Base-by-base conservation (phyloP, 2,888 invertebrate species). In the Cotesia congregata region DNA sequence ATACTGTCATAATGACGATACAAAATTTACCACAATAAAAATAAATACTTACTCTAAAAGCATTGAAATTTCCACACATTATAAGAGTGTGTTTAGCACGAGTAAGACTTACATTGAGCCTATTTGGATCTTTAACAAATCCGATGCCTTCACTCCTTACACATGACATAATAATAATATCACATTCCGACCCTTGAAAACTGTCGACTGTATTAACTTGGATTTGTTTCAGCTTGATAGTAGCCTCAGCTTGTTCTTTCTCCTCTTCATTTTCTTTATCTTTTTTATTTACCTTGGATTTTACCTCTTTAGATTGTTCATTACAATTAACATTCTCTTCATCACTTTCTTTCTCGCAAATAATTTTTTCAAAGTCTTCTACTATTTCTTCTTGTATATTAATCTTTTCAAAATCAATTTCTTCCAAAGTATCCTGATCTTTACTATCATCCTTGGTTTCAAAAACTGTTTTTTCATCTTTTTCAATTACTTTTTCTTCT, bases 131-230 rank as follows among this genome's bases (percentile, higher is more conserved):
- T 0, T 92, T 90, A 64, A 97, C 90, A 90, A 97, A 97, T 82
- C 95, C 95, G 74, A 95, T 92, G 15, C 93, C 93, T 15, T 91
- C 91, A 67, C 94, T 94, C 80, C 96, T 92, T 1, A 96, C 96
- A 89, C 95, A 94, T 0, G 96, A 96, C 82, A 97, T 92, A 77
- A 97, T 92, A 77, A 97, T 93, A 62, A 97, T 92, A 89, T 97
- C 96, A 78, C 94, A 93, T 91, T 97, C 96, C 86, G 95, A 93
- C 0, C 97, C 97, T 90, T 97, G 97, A 90, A 95, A 97, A 80
- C 95, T 93, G 90, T 96, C 96, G 67, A 96, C 93, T 0, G 96
- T 95, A 85, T 94, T 93, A 78, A 94, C 92, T 82, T 93, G 91
- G 9, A 91, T 84, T 82, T 83, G 6, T 9, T 41, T 41, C 41